These are phyloP conservation scores for Xenopus laevis DNA, from an alignment of 2,113 vertebrate species.

Conservation along the genomic window DNA sequence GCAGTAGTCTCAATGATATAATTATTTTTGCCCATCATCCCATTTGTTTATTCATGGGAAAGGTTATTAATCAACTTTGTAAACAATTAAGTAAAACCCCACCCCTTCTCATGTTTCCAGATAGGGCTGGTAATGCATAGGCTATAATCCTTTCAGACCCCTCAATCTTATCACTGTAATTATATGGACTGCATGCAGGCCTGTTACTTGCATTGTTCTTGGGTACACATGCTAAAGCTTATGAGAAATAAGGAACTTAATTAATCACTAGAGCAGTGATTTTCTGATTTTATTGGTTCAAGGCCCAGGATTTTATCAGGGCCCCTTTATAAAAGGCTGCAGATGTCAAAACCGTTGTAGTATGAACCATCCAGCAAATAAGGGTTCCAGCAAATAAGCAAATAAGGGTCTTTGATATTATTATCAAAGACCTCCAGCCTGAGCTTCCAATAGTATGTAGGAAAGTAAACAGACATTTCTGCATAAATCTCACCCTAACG, in stretches of 20 bases:
- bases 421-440: no score
- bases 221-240: neutral
- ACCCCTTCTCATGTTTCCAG: neutral
- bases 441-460: no score
- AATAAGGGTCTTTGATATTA: no score
- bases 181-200: constrained; percentile 16
- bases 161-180: constrained; percentile 30
- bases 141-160: constrained; percentile 29
- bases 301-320: no score
- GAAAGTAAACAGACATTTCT: no score
- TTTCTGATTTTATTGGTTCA: no score
- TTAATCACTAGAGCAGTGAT: no score
- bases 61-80: constrained; percentile 19
- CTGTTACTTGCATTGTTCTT: constrained; percentile 20
- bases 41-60: constrained; percentile 15
- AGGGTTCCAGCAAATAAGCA: no score
- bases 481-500: no score
- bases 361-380: no score
- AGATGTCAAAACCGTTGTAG: no score
- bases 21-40: neutral
- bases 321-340: no score
- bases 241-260: neutral
- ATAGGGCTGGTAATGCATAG: neutral
- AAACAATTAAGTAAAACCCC: constrained; percentile 10
- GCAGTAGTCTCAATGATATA: neutral